Evolutionary conservation across 2,113 vertebrate genomes (phyloP).

Genomic region (Mohoua ochrocephala): DNA sequence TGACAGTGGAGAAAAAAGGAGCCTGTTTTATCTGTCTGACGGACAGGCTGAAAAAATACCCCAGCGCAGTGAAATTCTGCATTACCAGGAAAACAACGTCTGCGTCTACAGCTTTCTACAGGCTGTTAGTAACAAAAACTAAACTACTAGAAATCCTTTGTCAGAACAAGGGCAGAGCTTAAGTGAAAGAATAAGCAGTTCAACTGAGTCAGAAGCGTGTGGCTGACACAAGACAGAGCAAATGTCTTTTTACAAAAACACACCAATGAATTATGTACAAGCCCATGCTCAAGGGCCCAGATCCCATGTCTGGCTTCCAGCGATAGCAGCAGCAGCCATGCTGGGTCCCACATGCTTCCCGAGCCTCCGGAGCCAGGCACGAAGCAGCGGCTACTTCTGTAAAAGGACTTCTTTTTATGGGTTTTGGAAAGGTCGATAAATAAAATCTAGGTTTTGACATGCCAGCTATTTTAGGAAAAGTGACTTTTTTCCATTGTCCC

Average conservation of each 20-base stretch:
- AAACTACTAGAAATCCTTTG: constrained; percentile 17
- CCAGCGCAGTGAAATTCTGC: neutral
- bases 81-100: neutral
- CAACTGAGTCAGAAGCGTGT: neutral
- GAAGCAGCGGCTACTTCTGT: neutral
- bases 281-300: fast-evolving
- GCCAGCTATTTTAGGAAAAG: neutral
- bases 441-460: neutral
- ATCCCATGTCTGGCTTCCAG: neutral
- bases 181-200: constrained; percentile 4
- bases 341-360: neutral
- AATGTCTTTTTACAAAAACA: neutral
- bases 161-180: constrained; percentile 12
- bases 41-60: neutral
- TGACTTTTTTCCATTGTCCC: neutral
- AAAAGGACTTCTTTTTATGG: neutral
- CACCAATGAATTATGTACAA: neutral
- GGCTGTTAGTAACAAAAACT: neutral
- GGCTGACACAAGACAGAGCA: constrained; percentile 24
- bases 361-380: fast-evolving
- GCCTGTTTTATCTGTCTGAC: neutral
- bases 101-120: neutral
- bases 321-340: neutral
- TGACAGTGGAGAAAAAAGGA: constrained; percentile 14
- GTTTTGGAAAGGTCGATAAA: neutral